Conservation (phyloP, 2,113 vertebrate genomes). For the Oncorhynchus clarkii region DNA sequence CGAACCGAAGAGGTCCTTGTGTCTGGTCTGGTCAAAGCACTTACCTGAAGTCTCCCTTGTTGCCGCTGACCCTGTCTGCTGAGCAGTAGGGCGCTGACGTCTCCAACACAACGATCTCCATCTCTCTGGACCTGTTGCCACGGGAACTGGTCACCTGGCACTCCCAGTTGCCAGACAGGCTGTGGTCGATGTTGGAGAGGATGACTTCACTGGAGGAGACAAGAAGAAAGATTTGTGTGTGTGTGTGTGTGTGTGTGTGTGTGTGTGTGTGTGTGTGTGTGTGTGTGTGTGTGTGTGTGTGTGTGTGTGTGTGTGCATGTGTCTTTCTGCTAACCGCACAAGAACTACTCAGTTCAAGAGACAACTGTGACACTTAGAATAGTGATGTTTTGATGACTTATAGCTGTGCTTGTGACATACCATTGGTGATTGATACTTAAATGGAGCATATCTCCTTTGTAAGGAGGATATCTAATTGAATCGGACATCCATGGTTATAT, state of each 20-base stretch:
- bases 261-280: too few species aligned
- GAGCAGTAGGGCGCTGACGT: slow-evolving; percentile 83
- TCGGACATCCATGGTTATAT: too few species aligned
- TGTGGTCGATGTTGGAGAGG: slow-evolving; percentile 82
- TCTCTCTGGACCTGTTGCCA: slow-evolving; percentile 80
- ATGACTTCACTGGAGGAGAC: slow-evolving; percentile 80
- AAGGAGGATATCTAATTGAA: too few species aligned
- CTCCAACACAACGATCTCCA: slow-evolving; percentile 88
- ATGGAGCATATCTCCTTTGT: too few species aligned
- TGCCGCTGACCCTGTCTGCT: slow-evolving; percentile 83
- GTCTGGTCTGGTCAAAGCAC: not conserved
- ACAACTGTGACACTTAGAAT: too few species aligned
- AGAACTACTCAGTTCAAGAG: not conserved
- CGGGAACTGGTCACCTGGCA: slow-evolving; percentile 86
- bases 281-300: too few species aligned
- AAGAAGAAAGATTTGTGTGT: not conserved
- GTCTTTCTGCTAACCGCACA: not conserved
- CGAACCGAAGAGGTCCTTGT: not conserved
- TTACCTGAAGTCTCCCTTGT: slow-evolving; percentile 92
- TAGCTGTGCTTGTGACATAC: not conserved
- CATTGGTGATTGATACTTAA: not conserved
- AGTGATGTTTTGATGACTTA: not conserved
- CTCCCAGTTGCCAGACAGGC: slow-evolving; percentile 82
- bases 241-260: too few species aligned
- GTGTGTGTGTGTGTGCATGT: too few species aligned